Conservation (phyloP, 2,113 vertebrate species). For the Helogale parvula region DNA sequence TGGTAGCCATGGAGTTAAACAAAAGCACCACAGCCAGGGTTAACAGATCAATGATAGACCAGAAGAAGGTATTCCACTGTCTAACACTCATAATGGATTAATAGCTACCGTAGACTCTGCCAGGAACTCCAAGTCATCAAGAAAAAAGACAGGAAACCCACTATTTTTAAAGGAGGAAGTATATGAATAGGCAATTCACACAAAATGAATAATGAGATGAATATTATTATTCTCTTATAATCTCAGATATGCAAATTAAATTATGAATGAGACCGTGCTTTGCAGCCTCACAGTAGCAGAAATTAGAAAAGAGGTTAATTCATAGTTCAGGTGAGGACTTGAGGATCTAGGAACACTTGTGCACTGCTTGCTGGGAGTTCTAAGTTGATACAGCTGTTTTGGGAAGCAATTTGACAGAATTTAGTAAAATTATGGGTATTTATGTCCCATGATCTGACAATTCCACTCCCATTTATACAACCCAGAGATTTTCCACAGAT, state of each 20-base stretch:
- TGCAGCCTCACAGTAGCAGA: background rate
- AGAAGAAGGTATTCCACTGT: background rate
- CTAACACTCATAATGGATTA: background rate
- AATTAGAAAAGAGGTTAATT: constrained; percentile 46
- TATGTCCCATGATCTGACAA: constrained; percentile 21
- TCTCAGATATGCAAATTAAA: constrained; percentile 46
- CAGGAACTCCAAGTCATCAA: background rate
- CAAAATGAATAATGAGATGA: constrained; percentile 43
- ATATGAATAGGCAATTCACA: background rate
- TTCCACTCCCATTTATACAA: constrained; percentile 53
- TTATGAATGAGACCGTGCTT: background rate
- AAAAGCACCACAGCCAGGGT: background rate
- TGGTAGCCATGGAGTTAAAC: background rate
- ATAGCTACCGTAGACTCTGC: background rate
- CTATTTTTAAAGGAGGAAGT: background rate
- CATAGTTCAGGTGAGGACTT: background rate
- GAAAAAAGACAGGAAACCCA: background rate
- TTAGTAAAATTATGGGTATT: constrained; percentile 64
- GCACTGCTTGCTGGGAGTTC: background rate
- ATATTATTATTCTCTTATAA: constrained; percentile 24
- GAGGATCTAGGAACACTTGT: background rate
- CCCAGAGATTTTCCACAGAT: constrained; percentile 29
- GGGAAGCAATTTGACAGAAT: constrained; percentile 47
- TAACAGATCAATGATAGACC: background rate
- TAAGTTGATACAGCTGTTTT: constrained; percentile 29